Base-by-base conservation (phyloP, 2,888 invertebrate species). In the Drosophila merina region DNA sequence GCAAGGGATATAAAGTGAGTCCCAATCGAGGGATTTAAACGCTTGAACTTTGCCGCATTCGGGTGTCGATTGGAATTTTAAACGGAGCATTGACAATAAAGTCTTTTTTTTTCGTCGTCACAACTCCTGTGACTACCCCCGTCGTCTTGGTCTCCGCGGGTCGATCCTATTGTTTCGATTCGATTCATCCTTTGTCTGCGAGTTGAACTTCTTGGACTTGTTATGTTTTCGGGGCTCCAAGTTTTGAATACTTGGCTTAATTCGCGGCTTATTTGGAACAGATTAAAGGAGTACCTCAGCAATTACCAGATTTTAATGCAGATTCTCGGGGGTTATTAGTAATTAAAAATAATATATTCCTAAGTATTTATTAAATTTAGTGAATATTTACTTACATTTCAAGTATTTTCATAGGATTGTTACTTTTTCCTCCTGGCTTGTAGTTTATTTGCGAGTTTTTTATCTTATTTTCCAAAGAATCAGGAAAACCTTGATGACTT, bases 41-140 rank as follows among this genome's bases (percentile, higher is more conserved):
- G 59, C 62, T 63, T 64, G 64, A 84, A 86, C 68, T 76, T 75
- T 42, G 72, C 85, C 85, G 86, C 75, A 44, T 51, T 76, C 60
- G 82, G 87, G 87, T 86, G 85, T 87, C 85, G 85, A 85, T 82
- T 82, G 85, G 85, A 87, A 86, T 86, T 86, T 86, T 86, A 86
- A 86, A 86, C 87, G 86, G 80, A 76, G 82, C 76, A 79, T 57
- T 68, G 54, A 73, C 66, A 76, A 84, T 77, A 84, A 78, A 73
- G 55, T 14, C 14, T 14, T 14, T 14, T 14, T 55, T 49, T 47
- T 51, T 50, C 8, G 30, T 10, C 28, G 14, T 30, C 45, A n/a
- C 14, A 14, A 28, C 48, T 9, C 6, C 14, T 9, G 6, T 42
- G 42, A 10, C 20, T 1, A 25, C 20, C 42, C 14, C 42, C 42